A percentile compares a stretch with the other conserved stretches of the same genome.
phyloP scores from a whole-genome alignment of 2,113 vertebrate genomes.

The Chamaetylas fuelleborni region DNA sequence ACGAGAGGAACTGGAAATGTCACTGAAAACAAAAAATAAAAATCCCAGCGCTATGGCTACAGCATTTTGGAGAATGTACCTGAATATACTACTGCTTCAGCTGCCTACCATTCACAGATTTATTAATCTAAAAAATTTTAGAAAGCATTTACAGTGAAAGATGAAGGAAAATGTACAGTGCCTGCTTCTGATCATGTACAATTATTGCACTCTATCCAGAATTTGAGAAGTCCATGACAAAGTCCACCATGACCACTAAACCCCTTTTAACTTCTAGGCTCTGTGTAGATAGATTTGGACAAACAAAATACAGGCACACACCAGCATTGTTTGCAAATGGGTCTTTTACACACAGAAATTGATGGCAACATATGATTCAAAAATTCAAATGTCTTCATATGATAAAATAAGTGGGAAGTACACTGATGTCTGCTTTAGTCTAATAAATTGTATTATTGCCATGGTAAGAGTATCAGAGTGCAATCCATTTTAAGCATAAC shows the following conservation, averaged over 20 bases:
- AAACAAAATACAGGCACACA: background rate
- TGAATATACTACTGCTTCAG: background rate
- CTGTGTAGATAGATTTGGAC: background rate
- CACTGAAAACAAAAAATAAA: background rate
- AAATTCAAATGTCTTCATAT: background rate
- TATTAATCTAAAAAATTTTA: background rate
- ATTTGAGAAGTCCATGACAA: background rate
- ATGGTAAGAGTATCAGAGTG: background rate
- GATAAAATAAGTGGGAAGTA: background rate
- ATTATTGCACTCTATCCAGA: background rate
- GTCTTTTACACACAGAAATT: background rate
- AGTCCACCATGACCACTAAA: background rate
- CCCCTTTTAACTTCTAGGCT: background rate
- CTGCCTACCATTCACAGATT: background rate
- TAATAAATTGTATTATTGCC: background rate
- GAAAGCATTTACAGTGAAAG: background rate
- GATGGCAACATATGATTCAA: background rate
- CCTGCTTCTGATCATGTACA: background rate
- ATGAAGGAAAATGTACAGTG: background rate
- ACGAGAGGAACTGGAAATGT: background rate
- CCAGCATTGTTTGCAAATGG: background rate
- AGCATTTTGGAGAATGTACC: background rate
- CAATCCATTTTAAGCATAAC: background rate
- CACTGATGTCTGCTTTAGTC: background rate
- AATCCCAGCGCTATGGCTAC: background rate